Evolutionary conservation across 2,797 vertebrate species (phyloP).

Genomic region (Bryconaethiops microstoma): DNA sequence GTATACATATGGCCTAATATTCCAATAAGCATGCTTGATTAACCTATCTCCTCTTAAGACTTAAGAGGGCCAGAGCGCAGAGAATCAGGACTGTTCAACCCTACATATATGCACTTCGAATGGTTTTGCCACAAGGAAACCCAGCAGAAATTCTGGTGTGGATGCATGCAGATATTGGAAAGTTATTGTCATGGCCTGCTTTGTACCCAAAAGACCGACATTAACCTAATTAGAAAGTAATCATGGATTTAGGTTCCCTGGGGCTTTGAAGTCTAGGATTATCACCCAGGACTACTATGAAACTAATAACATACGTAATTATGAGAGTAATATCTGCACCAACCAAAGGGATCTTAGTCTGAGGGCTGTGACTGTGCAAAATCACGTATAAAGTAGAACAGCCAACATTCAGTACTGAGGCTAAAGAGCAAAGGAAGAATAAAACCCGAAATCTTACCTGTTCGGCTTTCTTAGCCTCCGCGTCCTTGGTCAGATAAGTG

Average conservation of each 20-base stretch:
- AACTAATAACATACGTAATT: neutral
- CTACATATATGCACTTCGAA: too few species aligned
- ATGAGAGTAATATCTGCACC: neutral
- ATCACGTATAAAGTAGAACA: too few species aligned
- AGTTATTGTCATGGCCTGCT: neutral
- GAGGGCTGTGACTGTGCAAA: neutral
- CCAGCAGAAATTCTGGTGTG: neutral
- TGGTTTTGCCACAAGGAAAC: too few species aligned
- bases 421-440: neutral
- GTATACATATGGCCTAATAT: neutral
- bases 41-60: too few species aligned
- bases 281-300: neutral
- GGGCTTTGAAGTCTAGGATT: neutral
- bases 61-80: too few species aligned
- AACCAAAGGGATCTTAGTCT: too few species aligned
- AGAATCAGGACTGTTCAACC: neutral
- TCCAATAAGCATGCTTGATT: neutral
- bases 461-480: constrained; percentile 85
- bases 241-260: neutral
- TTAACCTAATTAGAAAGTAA: neutral
- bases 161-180: too few species aligned
- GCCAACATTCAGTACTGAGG: neutral
- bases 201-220: neutral
- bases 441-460: constrained; percentile 75
- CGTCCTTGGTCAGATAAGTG: constrained; percentile 87